phyloP scores from a whole-genome alignment of 2,113 vertebrate genomes.

The Arenaria interpres region DNA sequence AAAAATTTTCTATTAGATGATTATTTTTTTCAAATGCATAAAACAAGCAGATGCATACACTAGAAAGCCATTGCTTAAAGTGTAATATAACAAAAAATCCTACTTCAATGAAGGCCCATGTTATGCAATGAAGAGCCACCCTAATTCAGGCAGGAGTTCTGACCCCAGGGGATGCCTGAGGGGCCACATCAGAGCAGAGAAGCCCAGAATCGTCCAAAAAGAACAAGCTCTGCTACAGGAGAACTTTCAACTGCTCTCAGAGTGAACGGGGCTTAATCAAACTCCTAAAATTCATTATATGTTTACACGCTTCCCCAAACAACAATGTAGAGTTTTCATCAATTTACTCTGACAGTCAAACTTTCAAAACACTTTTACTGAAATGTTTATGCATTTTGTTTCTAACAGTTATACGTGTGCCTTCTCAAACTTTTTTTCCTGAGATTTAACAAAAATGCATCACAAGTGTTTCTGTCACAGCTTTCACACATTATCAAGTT shows the following conservation, averaged over 20 bases:
- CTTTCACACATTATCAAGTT: constrained; percentile 14
- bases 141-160: neutral
- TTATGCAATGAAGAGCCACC: neutral
- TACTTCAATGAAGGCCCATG: neutral
- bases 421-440: neutral
- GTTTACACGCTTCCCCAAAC: neutral
- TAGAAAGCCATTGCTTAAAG: neutral
- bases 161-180: neutral
- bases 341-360: neutral
- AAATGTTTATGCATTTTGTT: neutral
- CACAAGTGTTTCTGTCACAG: neutral
- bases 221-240: neutral
- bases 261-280: neutral
- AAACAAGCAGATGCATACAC: neutral
- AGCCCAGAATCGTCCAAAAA: neutral
- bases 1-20: neutral
- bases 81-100: neutral
- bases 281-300: neutral
- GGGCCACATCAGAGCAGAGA: neutral
- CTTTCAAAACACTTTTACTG: neutral
- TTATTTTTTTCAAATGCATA: neutral
- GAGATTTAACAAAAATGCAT: neutral
- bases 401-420: neutral
- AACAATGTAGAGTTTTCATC: neutral
- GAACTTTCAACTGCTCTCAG: neutral